Base-by-base conservation (phyloP, 1,140 invertebrate species). In the Hypothenemus hampei region DNA sequence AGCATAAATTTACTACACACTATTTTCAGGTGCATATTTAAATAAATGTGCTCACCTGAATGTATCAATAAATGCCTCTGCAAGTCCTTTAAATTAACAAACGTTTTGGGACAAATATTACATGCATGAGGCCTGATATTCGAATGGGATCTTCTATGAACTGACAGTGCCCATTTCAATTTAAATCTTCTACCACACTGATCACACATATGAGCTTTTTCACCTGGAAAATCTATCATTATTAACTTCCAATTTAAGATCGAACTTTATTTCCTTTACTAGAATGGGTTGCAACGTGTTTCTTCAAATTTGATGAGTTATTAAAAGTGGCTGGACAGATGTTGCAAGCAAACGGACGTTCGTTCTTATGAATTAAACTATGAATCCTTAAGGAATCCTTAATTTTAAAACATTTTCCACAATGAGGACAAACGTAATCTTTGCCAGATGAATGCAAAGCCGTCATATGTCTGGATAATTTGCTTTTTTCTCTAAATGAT, bases 151-250 rank as follows among this genome's bases (percentile, higher is more conserved):
- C 62, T 54, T 22, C 64, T 52, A 62, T 70, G 69, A 16, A 69
- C 66, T 55, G 64, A 69, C 46, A 70, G 57, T 16, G 72, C 60
- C 63, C 69, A 71, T 62, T 72, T 65, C 31, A 77, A 73, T 57
- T 75, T 77, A 65, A 79, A 81, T 19, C 70, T 72, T 57, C 78
- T 78, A 24, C 72, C 73, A 67, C 78, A 81, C 56, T 75, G 69
- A 21, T 70, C 68, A 52, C 78, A 81, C 40, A 71, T 70, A 61
- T 76, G 77, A 15, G 72, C 72, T 62, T 75, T 77, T 54, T 78
- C 77, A 57, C 76, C 78, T 80, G 64, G 19, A 72, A 68, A 49
- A 37, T 46, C 35, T 8, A 37, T 3, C 1, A 16, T 8, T 5
- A 41, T 41, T 20, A 11, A 43, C 6, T 13, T 19, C 16, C 41